Evolutionary conservation across 2,113 vertebrate species (phyloP).

Genomic region (Oreochromis aureus): DNA sequence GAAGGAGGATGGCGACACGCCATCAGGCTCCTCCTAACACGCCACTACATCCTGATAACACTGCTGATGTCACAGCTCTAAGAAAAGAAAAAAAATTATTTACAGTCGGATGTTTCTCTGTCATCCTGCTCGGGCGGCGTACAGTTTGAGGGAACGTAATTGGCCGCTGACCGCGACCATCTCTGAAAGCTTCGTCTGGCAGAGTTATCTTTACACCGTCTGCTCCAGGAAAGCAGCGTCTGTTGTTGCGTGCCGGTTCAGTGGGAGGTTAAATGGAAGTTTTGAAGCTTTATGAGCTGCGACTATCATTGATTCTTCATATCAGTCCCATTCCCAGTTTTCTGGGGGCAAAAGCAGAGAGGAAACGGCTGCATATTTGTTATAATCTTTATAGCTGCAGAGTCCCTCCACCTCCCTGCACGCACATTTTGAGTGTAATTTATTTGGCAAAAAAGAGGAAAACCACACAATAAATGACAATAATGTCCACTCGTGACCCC

Average conservation of each 20-base stretch:
- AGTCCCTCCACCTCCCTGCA: not conserved
- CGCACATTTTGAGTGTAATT: not conserved
- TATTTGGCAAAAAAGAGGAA: not conserved
- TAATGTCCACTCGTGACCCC: not conserved
- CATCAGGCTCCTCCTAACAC: not conserved
- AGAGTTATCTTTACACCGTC: not conserved
- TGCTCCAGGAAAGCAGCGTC: not conserved
- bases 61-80: not conserved
- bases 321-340: rapidly evolving
- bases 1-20: not conserved
- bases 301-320: not conserved
- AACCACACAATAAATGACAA: not conserved
- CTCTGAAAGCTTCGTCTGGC: not conserved
- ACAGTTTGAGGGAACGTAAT: rapidly evolving
- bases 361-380: not conserved
- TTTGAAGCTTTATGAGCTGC: not conserved
- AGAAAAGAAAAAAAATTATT: not conserved
- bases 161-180: rapidly evolving
- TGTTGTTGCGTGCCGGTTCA: not conserved
- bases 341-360: not conserved
- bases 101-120: not conserved
- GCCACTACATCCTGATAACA: not conserved
- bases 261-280: not conserved
- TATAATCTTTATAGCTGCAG: rapidly evolving
- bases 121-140: not conserved